A percentile compares a stretch with the other conserved stretches of the same genome.
These are phyloP conservation scores for Thunnus albacares DNA, from an alignment of 2,797 vertebrate genomes.

Conservation along the genomic window DNA sequence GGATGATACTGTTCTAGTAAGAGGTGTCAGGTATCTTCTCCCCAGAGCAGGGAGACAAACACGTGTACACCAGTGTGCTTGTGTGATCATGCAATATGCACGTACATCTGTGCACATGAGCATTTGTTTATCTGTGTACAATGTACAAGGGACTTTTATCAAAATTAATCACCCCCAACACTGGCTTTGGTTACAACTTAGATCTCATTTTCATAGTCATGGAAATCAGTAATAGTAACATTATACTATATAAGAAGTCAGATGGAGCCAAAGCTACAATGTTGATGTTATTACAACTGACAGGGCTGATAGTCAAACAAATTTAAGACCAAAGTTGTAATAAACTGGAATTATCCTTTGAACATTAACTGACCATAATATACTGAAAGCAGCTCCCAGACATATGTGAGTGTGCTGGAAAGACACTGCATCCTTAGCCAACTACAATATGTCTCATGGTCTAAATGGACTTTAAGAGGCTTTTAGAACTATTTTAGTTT, in stretches of 20 bases:
- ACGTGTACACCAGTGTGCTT: neutral
- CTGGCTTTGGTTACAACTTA: neutral
- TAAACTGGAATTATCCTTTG: neutral
- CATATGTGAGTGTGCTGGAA: too few species aligned
- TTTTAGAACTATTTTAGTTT: neutral
- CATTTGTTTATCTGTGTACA: neutral
- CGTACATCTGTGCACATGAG: neutral
- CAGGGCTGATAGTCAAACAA: too few species aligned
- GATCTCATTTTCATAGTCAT: neutral
- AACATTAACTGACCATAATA: neutral
- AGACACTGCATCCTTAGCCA: neutral
- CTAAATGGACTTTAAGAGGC: neutral
- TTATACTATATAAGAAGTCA: too few species aligned
- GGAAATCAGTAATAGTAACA: neutral
- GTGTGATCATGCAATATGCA: neutral
- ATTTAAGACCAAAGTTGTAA: too few species aligned
- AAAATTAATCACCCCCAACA: neutral
- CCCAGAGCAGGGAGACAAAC: neutral
- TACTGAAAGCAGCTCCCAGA: too few species aligned
- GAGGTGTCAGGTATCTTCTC: slow-evolving; percentile 27
- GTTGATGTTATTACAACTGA: neutral
- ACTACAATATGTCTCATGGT: neutral
- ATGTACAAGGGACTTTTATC: neutral
- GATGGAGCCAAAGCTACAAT: too few species aligned
- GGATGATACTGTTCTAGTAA: neutral